Base-by-base conservation (phyloP, 2,888 invertebrate species). In the Meghimatium bilineatum region DNA sequence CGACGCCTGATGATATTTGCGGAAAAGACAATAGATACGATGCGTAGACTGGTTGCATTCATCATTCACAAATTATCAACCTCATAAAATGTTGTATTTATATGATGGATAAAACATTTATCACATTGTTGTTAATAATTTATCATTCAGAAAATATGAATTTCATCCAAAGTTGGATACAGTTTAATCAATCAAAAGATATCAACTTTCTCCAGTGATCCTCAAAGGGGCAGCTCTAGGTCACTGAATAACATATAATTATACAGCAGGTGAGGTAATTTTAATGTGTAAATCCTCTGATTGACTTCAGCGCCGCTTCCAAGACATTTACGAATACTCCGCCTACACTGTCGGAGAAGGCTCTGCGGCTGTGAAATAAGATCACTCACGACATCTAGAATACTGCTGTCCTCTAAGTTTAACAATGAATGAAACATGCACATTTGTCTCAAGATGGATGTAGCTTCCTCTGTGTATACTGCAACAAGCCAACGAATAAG, bases 391-490 rank as follows among this genome's bases (percentile, higher is more conserved):
- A 85, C 69, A 77, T 77, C 14, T 75, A 77, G n/a, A 85, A 77
- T 44, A 83, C 83, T 32, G 63, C 77, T 1, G 80, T 74, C 66
- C 82, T 85, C 38, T 85, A 66, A 17, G 82, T 66, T 12, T 85
- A 77, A 74, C 79, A 85, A 38, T 83, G 85, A 56, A 85, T n/a
- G 72, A 36, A 52, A 78, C 44, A 34, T 23, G 67, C n/a, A 85
- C 78, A 34, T 85, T 52, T 80, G 75, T 49, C 82, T 63, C 36
- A 76, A 67, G 67, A 82, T 26, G 10, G 36, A 60, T 5, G 89
- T 77, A 1, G 90, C 90, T 44, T 88, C 87, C 80, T 90, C 89
- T 67, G 90, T 89, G 66, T 91, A 91, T 1, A 90, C 90, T 14
- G 88, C 89, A 0, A 89, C 87, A 29, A 92, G 83, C 86, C 88